Evolutionary conservation across 2,888 invertebrate genomes (phyloP).

Genomic region (Drosophila borealis): DNA sequence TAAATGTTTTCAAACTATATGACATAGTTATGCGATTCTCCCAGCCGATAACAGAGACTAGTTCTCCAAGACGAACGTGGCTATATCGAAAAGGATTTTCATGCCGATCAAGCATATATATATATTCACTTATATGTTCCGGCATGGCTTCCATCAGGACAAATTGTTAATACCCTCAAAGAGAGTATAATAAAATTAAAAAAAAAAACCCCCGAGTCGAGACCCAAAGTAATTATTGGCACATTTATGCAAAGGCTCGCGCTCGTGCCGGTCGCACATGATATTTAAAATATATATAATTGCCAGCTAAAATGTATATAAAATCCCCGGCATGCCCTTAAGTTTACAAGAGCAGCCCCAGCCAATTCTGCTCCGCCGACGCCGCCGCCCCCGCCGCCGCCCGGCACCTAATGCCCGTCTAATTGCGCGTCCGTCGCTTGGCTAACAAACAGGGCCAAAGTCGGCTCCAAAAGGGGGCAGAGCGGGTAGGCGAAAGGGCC

Average conservation of each 20-base stretch:
- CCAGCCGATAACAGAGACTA: too few species aligned
- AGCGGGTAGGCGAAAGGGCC: constrained; percentile 17
- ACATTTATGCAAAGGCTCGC: constrained; percentile 74
- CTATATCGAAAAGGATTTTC: too few species aligned
- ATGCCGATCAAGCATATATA: too few species aligned
- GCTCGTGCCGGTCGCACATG: constrained; percentile 56
- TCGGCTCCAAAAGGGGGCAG: constrained; percentile 33
- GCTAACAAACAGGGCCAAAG: constrained; percentile 62
- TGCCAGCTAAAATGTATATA: constrained; percentile 50
- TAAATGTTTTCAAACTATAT: too few species aligned
- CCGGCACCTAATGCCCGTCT: constrained; percentile 47
- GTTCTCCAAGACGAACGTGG: too few species aligned
- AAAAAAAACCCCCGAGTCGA: constrained; percentile 29
- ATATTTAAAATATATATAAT: constrained; percentile 72
- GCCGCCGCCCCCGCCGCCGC: background rate
- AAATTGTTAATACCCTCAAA: too few species aligned
- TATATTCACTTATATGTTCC: too few species aligned
- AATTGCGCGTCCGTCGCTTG: constrained; percentile 60
- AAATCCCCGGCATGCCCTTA: constrained; percentile 19
- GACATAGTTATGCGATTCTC: too few species aligned
- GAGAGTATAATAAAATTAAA: background rate
- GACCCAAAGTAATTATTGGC: constrained; percentile 74
- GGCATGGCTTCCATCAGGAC: too few species aligned
- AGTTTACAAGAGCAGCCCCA: constrained; percentile 3
- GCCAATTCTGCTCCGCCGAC: background rate